phyloP scores from a whole-genome alignment of 1,140 invertebrate species.

The silkworm (Bombyx mori) region DNA sequence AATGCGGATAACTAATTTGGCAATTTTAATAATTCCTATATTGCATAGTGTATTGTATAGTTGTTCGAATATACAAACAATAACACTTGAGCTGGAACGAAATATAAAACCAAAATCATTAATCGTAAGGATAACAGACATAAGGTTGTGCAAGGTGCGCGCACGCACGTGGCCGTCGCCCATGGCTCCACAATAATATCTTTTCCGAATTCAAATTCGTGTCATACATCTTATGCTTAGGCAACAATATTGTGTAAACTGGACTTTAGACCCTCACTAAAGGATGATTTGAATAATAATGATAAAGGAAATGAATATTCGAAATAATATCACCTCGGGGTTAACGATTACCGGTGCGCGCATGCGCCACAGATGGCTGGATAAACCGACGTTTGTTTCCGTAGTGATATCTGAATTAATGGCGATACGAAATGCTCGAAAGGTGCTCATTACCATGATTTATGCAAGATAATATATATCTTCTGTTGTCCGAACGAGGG shows the following conservation, averaged over 20 bases:
- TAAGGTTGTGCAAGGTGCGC: conserved; percentile 60
- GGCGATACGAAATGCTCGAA: conserved; percentile 61
- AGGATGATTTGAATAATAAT: conserved; percentile 60
- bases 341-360: conserved; percentile 68
- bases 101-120: too few species aligned
- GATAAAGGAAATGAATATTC: conserved; percentile 63
- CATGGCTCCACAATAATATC: conserved; percentile 46
- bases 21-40: too few species aligned
- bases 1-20: too few species aligned
- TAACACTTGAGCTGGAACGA: too few species aligned
- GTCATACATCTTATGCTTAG: conserved; percentile 63
- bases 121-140: conserved; percentile 12
- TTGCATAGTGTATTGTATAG: too few species aligned
- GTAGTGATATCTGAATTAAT: conserved; percentile 71
- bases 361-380: conserved; percentile 62
- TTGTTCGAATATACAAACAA: too few species aligned
- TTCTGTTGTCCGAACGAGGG: conserved; percentile 44
- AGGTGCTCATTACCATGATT: conserved; percentile 70
- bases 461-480: conserved; percentile 63
- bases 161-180: conserved; percentile 57
- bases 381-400: conserved; percentile 70
- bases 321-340: conserved; percentile 71
- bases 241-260: conserved; percentile 43
- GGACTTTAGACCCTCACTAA: conserved; percentile 45
- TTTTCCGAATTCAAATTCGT: conserved; percentile 60